A percentile compares a stretch with the other conserved stretches of the same genome.
phyloP scores from a whole-genome alignment of 2,797 vertebrate genomes.

The Leuciscus waleckii region DNA sequence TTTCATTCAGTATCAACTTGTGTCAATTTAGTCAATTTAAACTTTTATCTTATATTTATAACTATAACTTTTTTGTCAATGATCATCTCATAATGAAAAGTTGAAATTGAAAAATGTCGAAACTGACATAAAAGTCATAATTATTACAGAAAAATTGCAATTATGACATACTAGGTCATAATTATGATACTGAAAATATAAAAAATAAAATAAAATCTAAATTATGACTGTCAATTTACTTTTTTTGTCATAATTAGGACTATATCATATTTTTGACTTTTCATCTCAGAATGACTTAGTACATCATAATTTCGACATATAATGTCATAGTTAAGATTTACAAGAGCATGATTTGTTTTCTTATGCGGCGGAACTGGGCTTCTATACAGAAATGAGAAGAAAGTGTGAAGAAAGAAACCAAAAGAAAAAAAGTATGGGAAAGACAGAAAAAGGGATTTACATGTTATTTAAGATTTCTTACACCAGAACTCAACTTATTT shows the following conservation, averaged over 20 bases:
- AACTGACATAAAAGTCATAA: too few species aligned
- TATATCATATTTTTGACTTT: not conserved
- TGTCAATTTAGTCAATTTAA: too few species aligned
- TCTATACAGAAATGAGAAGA: not conserved
- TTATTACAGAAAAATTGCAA: too few species aligned
- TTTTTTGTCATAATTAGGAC: too few species aligned
- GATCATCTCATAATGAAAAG: too few species aligned
- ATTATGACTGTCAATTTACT: not conserved
- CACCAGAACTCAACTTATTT: constrained; percentile 51
- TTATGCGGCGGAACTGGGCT: not conserved
- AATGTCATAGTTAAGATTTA: not conserved
- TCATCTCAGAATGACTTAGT: not conserved
- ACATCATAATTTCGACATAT: not conserved
- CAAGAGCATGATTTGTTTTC: not conserved
- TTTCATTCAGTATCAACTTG: too few species aligned
- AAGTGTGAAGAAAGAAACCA: constrained; percentile 30
- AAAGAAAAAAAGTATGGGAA: not conserved
- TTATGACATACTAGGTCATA: not conserved
- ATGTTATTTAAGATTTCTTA: constrained; percentile 39
- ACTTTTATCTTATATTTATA: too few species aligned
- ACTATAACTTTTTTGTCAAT: too few species aligned
- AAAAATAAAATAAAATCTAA: not conserved
- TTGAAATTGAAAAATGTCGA: too few species aligned
- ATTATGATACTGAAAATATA: not conserved
- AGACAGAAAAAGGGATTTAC: constrained; percentile 51